Evolutionary conservation across 2,797 vertebrate genomes (phyloP).

Genomic region (Scolopax bukidnonensis): DNA sequence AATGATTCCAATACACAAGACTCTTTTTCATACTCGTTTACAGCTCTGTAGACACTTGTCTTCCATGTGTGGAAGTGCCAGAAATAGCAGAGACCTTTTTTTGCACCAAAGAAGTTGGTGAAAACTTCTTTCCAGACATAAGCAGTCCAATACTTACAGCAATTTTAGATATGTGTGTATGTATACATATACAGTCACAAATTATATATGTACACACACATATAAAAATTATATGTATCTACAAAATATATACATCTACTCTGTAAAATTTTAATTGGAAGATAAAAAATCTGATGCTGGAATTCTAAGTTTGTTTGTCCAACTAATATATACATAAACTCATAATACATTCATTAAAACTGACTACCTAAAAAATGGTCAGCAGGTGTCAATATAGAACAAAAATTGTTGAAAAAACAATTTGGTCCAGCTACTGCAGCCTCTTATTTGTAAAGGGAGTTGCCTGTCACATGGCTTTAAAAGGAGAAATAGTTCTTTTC

Average conservation of each 20-base stretch:
- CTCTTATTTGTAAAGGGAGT: background rate
- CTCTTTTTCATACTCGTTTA: background rate
- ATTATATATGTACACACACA: accelerated
- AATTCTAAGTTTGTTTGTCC: background rate
- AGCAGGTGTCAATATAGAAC: background rate
- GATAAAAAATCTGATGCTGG: background rate
- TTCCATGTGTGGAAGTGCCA: background rate
- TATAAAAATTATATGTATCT: background rate
- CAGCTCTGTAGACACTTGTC: background rate
- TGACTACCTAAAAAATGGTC: background rate
- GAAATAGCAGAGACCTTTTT: background rate
- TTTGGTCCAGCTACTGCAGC: background rate
- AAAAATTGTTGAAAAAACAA: background rate
- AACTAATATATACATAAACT: background rate
- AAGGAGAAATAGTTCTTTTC: background rate
- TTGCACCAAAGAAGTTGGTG: background rate
- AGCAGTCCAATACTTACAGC: background rate
- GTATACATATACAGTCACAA: background rate
- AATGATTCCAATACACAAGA: background rate
- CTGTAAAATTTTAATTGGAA: background rate
- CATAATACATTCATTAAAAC: background rate
- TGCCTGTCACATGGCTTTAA: background rate
- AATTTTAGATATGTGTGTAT: background rate
- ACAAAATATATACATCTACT: background rate
- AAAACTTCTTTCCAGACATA: background rate